Evolutionary conservation across 2,888 invertebrate genomes (phyloP).

Genomic region (Drosophila aldrichi): DNA sequence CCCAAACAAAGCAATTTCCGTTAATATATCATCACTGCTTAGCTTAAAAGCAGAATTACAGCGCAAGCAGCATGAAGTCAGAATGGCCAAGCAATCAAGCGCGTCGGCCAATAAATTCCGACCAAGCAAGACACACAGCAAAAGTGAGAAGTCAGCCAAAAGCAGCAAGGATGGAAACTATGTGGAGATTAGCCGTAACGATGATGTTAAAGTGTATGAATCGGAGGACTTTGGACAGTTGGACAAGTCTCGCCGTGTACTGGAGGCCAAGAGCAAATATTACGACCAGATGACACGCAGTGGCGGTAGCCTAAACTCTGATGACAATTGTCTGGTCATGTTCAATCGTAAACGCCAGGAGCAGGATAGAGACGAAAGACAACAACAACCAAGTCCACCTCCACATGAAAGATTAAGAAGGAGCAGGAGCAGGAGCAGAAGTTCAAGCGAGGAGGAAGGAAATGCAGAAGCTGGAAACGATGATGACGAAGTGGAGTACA

Average conservation of each 20-base stretch:
- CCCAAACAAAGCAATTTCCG: constrained; percentile 84
- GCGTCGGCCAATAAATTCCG: constrained; percentile 86
- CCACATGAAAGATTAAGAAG: constrained; percentile 16
- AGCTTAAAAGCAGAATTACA: constrained; percentile 95
- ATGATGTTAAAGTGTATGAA: constrained; percentile 76
- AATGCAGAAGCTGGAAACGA: constrained; percentile 83
- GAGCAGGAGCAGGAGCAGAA: constrained; percentile 64
- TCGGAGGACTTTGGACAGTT: constrained; percentile 81
- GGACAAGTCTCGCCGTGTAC: constrained; percentile 85
- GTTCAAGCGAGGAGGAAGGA: constrained; percentile 77
- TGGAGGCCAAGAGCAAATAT: constrained; percentile 85
- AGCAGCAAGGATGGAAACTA: constrained; percentile 41
- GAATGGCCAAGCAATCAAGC: constrained; percentile 88
- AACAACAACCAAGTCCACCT: neutral
- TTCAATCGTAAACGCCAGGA: constrained; percentile 85
- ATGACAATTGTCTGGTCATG: constrained; percentile 84
- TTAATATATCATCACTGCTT: constrained; percentile 87
- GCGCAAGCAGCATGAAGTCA: constrained; percentile 93
- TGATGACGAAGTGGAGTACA: constrained; percentile 93
- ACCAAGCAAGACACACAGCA: constrained; percentile 78
- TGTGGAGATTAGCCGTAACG: constrained; percentile 78
- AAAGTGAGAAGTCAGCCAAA: constrained; percentile 29
- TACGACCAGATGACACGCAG: constrained; percentile 85
- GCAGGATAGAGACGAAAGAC: constrained; percentile 16
- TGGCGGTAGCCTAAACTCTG: constrained; percentile 83